Evolutionary conservation across 2,113 vertebrate species (phyloP), one percentile per base, ranked within the genome.

Genomic region (Puffinus mauretanicus): DNA sequence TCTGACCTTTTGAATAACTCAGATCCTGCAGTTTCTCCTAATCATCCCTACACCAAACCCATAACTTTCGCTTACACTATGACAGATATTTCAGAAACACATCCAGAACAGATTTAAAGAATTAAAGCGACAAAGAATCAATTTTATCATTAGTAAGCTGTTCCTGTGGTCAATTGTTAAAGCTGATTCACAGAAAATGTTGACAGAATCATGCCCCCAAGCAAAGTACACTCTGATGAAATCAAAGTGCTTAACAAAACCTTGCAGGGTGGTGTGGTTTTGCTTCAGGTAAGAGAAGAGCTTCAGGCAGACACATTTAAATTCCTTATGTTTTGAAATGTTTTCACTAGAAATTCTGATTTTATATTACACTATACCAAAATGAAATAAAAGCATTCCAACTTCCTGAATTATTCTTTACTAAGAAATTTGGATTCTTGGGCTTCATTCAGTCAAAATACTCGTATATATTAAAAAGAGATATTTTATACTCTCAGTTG

Each of bases 1-100:
- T 91, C 49, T 94, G 88, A 91, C 94, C 93, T 97, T 94, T 84
- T 76, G 58, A 90, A 87, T 92, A 92, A 91, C 83, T 87, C 80
- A 52, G 36, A 92, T 75, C 27, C 58, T 91, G 83, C 58, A 82
- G 81, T 94, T 94, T 87, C 81, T 82, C 77, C 69, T 89, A 94
- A 92, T 95, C 58, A 82, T 89, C 42, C 46, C 40, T 77, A 42
- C 42, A 70, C 36, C 20, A 85, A 93, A 42, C 42, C 32, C 52
- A 73, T 91, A 91, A 91, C 18, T 95, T 95, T 29, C 85, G n/a
- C 93, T 90, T 94, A 76, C 11, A 9, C 32, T 66, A 13, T 61
- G 78, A 84, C 24, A 66, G 60, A 69, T 87, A 85, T 30, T 80
- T 94, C 75, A 82, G 84, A 82, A 87, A 87, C n/a, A 54, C 26